These are phyloP conservation scores for Channa maculata DNA, from an alignment of 2,113 vertebrate species.

Conservation along the genomic window DNA sequence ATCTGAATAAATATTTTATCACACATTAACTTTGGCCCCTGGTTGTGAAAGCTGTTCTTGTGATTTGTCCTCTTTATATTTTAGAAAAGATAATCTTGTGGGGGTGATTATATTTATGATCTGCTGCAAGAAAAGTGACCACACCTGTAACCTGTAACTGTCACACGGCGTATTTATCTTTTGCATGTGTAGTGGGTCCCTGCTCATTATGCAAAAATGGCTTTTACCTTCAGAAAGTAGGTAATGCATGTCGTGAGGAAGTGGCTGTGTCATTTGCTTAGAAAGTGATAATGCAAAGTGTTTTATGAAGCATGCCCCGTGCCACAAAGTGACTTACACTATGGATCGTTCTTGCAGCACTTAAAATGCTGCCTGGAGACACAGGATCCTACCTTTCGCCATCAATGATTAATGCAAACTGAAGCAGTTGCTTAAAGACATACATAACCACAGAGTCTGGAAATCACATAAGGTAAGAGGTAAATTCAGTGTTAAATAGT, in stretches of 20 bases:
- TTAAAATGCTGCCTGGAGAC: slow-evolving; percentile 31
- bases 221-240: neutral
- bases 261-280: neutral
- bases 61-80: slow-evolving; percentile 16
- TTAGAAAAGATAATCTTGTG: slow-evolving; percentile 26
- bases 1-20: neutral
- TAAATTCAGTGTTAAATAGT: slow-evolving; percentile 13
- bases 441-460: slow-evolving; percentile 29
- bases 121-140: neutral
- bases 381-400: slow-evolving; percentile 32
- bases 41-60: slow-evolving; percentile 1
- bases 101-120: slow-evolving; percentile 41
- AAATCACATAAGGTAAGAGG: slow-evolving; percentile 32
- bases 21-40: neutral
- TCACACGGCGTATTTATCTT: neutral
- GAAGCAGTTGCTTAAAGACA: slow-evolving; percentile 19
- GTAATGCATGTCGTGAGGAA: neutral
- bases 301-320: neutral
- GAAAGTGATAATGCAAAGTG: slow-evolving; percentile 2
- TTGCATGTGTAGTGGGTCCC: neutral
- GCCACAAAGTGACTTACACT: neutral
- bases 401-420: slow-evolving; percentile 59
- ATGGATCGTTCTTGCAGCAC: slow-evolving; percentile 4
- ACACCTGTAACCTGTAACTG: slow-evolving; percentile 15
- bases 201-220: neutral